phyloP scores from a whole-genome alignment of 2,888 invertebrate species.

The Gasteruption jaculator region DNA sequence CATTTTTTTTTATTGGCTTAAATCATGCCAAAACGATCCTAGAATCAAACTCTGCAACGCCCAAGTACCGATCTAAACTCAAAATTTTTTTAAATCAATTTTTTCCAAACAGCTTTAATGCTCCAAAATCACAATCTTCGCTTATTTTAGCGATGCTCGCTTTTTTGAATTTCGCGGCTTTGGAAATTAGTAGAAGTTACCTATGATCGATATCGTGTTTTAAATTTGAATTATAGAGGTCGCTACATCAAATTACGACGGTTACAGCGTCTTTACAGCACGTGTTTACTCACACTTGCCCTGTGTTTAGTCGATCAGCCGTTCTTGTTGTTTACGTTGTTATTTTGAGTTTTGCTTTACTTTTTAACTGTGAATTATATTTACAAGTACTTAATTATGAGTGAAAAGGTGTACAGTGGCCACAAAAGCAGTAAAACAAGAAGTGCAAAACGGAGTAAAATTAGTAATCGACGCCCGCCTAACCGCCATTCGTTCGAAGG shows the following conservation, averaged over 20 bases:
- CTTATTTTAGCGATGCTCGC: slow-evolving; percentile 1
- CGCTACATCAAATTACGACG: not conserved
- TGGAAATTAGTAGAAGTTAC: not conserved
- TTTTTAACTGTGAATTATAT: too few species aligned
- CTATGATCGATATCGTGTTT: slow-evolving; percentile 1
- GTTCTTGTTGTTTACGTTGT: too few species aligned
- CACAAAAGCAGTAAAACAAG: too few species aligned
- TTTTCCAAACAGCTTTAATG: slow-evolving; percentile 1
- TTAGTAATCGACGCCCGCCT: slow-evolving; percentile 4
- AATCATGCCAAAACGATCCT: slow-evolving; percentile 5
- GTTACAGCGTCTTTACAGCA: slow-evolving; percentile 1
- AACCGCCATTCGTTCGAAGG: slow-evolving; percentile 9
- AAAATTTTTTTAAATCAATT: slow-evolving; percentile 5
- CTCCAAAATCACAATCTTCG: not conserved
- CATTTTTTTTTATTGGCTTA: slow-evolving; percentile 9
- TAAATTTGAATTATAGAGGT: slow-evolving; percentile 1
- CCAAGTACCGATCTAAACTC: slow-evolving; percentile 6
- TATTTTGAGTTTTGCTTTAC: too few species aligned
- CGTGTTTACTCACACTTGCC: too few species aligned
- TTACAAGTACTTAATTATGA: too few species aligned
- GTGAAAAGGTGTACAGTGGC: too few species aligned
- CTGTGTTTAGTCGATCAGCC: too few species aligned
- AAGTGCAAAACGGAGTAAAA: not conserved
- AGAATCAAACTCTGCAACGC: slow-evolving; percentile 6
- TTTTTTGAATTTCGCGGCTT: slow-evolving; percentile 1